These are phyloP conservation scores for Aplysia californica DNA, from an alignment of 1,140 invertebrate genomes.

Conservation along the genomic window DNA sequence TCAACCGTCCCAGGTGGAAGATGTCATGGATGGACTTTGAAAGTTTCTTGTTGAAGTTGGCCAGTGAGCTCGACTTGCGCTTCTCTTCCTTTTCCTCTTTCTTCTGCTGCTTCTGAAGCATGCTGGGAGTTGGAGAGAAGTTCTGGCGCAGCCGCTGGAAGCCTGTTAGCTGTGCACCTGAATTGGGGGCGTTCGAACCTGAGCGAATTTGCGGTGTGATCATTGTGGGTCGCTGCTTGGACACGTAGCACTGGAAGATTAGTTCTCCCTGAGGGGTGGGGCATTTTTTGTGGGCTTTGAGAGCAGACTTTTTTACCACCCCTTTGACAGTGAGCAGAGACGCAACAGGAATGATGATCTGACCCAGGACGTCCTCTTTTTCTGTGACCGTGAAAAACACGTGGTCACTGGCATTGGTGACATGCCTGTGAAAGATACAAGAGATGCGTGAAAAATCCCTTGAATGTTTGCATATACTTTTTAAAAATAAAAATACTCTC, in stretches of 20 bases:
- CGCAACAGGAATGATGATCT: slow-evolving; percentile 53
- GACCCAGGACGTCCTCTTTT: slow-evolving; percentile 62
- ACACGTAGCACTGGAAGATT: slow-evolving; percentile 59
- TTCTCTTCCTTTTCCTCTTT: slow-evolving; percentile 41
- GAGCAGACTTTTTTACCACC: slow-evolving; percentile 39
- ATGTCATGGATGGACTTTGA: slow-evolving; percentile 61
- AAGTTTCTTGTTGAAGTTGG: slow-evolving; percentile 58
- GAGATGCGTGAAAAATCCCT: too few relatives aligned
- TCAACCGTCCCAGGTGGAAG: slow-evolving; percentile 40
- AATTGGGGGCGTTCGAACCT: neutral
- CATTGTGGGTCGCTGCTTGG: slow-evolving; percentile 42
- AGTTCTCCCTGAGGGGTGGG: slow-evolving; percentile 56
- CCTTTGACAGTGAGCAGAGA: slow-evolving; percentile 47
- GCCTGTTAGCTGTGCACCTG: slow-evolving; percentile 34
- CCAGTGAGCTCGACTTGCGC: slow-evolving; percentile 38
- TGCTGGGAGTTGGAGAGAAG: slow-evolving; percentile 34
- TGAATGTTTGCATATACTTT: too few relatives aligned
- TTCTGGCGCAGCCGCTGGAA: slow-evolving; percentile 43
- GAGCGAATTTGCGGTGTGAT: slow-evolving; percentile 36
- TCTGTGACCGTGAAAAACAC: slow-evolving; percentile 63
- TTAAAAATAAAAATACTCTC: too few relatives aligned
- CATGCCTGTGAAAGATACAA: slow-evolving; percentile 44
- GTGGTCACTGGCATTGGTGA: slow-evolving; percentile 47
- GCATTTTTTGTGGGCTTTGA: slow-evolving; percentile 62
- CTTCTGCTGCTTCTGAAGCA: slow-evolving; percentile 22